These are phyloP conservation scores for Melinaea marsaeus DNA, from an alignment of 2,888 invertebrate species.

Conservation along the genomic window DNA sequence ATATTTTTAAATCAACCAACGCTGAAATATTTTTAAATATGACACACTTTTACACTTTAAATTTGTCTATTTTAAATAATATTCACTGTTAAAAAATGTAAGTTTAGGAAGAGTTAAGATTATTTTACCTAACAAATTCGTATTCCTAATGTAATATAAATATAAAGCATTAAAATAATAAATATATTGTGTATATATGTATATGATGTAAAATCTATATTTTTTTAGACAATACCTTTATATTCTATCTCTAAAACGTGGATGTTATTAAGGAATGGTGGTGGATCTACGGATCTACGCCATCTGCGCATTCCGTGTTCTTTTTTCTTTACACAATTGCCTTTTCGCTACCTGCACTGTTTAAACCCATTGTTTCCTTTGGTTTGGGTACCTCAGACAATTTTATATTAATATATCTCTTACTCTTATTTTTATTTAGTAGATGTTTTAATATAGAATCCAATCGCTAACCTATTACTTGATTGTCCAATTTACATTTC, in stretches of 20 bases:
- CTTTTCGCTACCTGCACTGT: conserved; percentile 72
- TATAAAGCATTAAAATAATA: too few species aligned
- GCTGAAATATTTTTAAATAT: too few species aligned
- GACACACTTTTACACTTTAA: too few species aligned
- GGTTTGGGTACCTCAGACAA: not conserved
- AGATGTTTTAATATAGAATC: conserved; percentile 22
- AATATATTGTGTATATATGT: too few species aligned
- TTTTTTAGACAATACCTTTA: too few species aligned
- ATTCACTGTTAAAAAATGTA: too few species aligned
- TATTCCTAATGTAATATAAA: too few species aligned
- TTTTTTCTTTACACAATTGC: conserved; percentile 53
- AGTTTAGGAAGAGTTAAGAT: too few species aligned
- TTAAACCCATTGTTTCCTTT: conserved; percentile 51
- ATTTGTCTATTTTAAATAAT: too few species aligned
- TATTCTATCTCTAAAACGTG: conserved; percentile 13
- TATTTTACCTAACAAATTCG: too few species aligned
- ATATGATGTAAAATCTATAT: too few species aligned
- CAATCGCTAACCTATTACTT: not conserved
- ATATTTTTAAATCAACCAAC: too few species aligned
- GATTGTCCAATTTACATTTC: conserved; percentile 13
- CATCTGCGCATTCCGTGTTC: conserved; percentile 73
- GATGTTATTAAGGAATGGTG: conserved; percentile 46
- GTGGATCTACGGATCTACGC: conserved; percentile 54
- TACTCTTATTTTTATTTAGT: conserved; percentile 12
- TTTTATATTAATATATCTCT: not conserved